Conservation (phyloP, 2,888 invertebrate genomes). For the Rapana venosa region DNA sequence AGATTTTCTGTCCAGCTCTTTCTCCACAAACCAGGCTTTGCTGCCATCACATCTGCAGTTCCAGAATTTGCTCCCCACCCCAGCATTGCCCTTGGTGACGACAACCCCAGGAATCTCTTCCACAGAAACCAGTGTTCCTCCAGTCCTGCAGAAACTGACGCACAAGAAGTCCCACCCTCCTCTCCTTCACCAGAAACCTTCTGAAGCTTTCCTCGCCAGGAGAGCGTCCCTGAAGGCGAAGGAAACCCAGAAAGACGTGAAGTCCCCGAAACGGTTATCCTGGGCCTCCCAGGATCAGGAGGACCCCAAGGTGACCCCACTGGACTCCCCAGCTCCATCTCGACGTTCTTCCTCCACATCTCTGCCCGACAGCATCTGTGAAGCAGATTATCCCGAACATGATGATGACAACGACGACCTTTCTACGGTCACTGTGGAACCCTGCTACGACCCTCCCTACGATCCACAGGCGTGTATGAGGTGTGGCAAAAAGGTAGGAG, state of each 20-base stretch:
- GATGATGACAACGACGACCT: background rate
- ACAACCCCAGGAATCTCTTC: background rate
- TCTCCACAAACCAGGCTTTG: background rate
- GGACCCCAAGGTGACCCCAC: slow-evolving; percentile 18
- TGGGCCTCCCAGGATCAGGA: background rate
- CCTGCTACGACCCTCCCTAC: slow-evolving; percentile 38
- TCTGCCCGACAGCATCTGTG: background rate
- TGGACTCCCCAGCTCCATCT: slow-evolving; percentile 2
- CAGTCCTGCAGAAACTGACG: background rate
- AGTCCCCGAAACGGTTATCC: background rate
- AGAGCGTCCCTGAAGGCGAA: background rate
- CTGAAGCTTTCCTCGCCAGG: background rate
- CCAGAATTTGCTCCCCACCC: background rate
- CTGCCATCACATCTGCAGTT: background rate
- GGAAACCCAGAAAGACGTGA: background rate
- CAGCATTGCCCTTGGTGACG: background rate
- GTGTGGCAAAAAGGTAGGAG: slow-evolving; percentile 62
- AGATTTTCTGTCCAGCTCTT: background rate
- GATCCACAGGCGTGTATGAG: slow-evolving; percentile 58
- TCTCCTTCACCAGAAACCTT: background rate
- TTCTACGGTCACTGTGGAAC: background rate
- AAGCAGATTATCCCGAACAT: background rate
- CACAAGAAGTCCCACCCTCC: background rate
- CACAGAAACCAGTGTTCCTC: background rate
- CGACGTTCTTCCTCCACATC: slow-evolving; percentile 15